Conservation (phyloP, 2,888 invertebrate species). For the Ptilodon capucinus region DNA sequence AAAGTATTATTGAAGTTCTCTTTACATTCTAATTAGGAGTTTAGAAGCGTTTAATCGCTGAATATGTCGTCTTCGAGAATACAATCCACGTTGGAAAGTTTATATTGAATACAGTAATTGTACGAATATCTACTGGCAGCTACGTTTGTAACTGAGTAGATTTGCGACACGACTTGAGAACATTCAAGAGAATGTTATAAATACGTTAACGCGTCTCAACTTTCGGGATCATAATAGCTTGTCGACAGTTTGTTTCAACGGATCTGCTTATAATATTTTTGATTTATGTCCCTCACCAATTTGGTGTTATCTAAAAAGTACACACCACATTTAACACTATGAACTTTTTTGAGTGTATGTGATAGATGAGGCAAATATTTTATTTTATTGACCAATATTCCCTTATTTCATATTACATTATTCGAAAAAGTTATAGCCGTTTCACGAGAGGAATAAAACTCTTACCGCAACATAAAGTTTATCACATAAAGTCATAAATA, state of each 20-base stretch:
- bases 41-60: slow-evolving; percentile 58
- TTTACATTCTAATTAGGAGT: slow-evolving; percentile 65
- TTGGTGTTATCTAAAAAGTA: neutral
- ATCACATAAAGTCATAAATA: slow-evolving; percentile 74
- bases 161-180: slow-evolving; percentile 1
- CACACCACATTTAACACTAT: neutral
- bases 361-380: slow-evolving; percentile 36
- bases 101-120: slow-evolving; percentile 39
- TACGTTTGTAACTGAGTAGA: slow-evolving; percentile 10
- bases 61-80: slow-evolving; percentile 49
- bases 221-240: slow-evolving; percentile 7
- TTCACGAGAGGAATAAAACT: slow-evolving; percentile 70
- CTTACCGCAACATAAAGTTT: slow-evolving; percentile 75
- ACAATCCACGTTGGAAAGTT: slow-evolving; percentile 39
- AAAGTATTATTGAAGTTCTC: slow-evolving; percentile 65
- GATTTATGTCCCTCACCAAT: slow-evolving; percentile 1
- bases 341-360: slow-evolving; percentile 5
- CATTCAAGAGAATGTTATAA: slow-evolving; percentile 5
- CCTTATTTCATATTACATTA: slow-evolving; percentile 46
- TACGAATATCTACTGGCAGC: slow-evolving; percentile 19
- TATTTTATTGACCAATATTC: slow-evolving; percentile 50
- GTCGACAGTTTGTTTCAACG: slow-evolving; percentile 11
- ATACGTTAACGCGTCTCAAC: slow-evolving; percentile 14
- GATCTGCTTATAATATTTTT: slow-evolving; percentile 9
- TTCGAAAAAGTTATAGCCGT: slow-evolving; percentile 52